phyloP scores from a whole-genome alignment of 2,888 invertebrate genomes.

The Cantharis nigra region DNA sequence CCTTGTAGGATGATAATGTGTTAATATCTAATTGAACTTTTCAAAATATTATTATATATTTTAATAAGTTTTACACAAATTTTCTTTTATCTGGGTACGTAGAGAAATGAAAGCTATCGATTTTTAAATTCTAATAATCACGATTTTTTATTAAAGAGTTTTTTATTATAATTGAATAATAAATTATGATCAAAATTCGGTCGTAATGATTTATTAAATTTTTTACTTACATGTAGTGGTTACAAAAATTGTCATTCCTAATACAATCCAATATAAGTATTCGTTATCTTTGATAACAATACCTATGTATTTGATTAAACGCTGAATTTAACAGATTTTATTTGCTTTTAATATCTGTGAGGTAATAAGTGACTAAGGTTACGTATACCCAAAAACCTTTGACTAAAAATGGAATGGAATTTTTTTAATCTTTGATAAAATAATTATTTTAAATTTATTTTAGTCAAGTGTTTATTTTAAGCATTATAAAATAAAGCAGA shows the following conservation, averaged over 20 bases:
- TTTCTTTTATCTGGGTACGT: neutral
- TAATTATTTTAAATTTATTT: neutral
- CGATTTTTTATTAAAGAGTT: neutral
- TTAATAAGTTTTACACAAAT: neutral
- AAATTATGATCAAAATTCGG: neutral
- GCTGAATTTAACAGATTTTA: neutral
- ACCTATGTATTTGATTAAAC: neutral
- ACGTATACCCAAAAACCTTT: neutral
- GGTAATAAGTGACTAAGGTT: neutral
- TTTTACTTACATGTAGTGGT: too few species aligned
- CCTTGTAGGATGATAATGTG: too few species aligned
- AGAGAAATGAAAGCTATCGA: neutral
- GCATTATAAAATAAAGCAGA: neutral
- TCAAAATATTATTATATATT: neutral
- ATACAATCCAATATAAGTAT: neutral
- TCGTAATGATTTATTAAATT: neutral
- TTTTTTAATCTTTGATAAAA: neutral
- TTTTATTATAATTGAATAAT: neutral
- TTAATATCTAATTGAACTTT: neutral
- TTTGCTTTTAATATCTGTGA: neutral
- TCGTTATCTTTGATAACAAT: neutral
- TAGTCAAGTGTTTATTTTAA: neutral
- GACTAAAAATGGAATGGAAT: neutral
- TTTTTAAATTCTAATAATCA: neutral
- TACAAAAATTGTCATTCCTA: neutral